Evolutionary conservation across 2,888 invertebrate genomes (phyloP).

Genomic region (Acleris emargana): DNA sequence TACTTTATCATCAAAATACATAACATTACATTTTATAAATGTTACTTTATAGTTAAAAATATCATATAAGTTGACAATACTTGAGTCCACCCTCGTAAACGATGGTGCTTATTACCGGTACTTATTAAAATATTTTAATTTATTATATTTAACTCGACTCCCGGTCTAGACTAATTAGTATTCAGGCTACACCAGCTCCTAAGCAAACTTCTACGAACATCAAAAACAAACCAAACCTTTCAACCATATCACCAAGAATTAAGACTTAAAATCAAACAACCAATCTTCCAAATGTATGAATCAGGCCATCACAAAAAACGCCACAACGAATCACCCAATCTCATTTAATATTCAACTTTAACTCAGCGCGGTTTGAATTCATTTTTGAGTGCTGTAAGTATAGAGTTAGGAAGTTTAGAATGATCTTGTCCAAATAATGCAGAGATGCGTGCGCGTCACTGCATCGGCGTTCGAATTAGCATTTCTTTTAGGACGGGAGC

Average conservation of each 20-base stretch:
- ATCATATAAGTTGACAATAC: too few species aligned
- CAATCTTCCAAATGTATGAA: neutral
- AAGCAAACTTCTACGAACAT: slow-evolving; percentile 59
- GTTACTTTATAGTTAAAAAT: too few species aligned
- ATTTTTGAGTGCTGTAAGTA: neutral
- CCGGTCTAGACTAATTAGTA: slow-evolving; percentile 34
- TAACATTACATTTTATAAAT: too few species aligned
- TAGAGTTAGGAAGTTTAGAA: neutral
- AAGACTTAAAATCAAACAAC: slow-evolving; percentile 14
- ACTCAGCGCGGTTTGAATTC: neutral
- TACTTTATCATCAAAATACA: too few species aligned
- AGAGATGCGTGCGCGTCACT: slow-evolving; percentile 56
- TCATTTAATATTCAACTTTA: neutral
- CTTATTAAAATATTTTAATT: too few species aligned
- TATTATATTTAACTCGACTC: slow-evolving; percentile 3
- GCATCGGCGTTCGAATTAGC: slow-evolving; percentile 44
- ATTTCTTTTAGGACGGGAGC: slow-evolving; percentile 49
- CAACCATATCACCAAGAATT: slow-evolving; percentile 2
- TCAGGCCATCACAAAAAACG: neutral
- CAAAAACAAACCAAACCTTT: slow-evolving; percentile 12
- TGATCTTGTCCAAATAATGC: slow-evolving; percentile 50
- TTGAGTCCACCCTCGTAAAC: too few species aligned
- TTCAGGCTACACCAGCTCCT: slow-evolving; percentile 39
- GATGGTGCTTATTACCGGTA: too few species aligned
- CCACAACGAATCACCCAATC: neutral